Percentiles rank a stretch among this genome's conserved stretches.
Evolutionary conservation across 2,888 invertebrate genomes (phyloP).

Genomic region (Argyra leucocephala): DNA sequence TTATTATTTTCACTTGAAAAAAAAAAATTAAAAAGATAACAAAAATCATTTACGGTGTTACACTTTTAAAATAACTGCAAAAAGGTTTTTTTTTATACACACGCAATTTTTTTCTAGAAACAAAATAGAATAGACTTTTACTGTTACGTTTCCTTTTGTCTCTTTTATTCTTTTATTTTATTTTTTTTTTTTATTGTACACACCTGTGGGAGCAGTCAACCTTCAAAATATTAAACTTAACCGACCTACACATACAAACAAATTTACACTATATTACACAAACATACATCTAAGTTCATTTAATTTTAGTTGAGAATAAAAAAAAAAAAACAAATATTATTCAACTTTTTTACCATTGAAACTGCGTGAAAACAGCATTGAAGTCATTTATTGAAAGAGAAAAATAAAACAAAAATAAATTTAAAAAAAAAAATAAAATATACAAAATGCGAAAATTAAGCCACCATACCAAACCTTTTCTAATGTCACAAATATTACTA

Average conservation of each 20-base stretch:
- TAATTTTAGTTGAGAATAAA: not conserved
- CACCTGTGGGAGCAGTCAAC: conserved; percentile 23
- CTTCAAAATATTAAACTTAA: not conserved
- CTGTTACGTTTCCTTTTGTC: not conserved
- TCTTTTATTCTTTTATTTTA: not conserved
- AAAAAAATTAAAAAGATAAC: not conserved
- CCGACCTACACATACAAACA: not conserved
- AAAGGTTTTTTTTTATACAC: not conserved
- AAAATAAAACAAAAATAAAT: not conserved
- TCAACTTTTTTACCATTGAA: not conserved
- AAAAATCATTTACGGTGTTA: not conserved
- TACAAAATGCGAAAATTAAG: not conserved
- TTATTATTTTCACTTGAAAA: not conserved
- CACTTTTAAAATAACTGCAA: not conserved
- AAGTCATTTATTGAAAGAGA: not conserved
- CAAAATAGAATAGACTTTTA: not conserved
- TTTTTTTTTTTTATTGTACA: conserved; percentile 13
- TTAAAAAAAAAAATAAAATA: not conserved
- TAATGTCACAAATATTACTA: too few species aligned
- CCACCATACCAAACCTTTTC: too few species aligned
- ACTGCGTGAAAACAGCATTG: not conserved
- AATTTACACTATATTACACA: not conserved
- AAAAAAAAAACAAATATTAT: not conserved
- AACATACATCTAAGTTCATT: not conserved
- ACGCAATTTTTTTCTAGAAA: not conserved